Evolutionary conservation across 1,140 invertebrate species (phyloP).

Genomic region (Pectinophora gossypiella): DNA sequence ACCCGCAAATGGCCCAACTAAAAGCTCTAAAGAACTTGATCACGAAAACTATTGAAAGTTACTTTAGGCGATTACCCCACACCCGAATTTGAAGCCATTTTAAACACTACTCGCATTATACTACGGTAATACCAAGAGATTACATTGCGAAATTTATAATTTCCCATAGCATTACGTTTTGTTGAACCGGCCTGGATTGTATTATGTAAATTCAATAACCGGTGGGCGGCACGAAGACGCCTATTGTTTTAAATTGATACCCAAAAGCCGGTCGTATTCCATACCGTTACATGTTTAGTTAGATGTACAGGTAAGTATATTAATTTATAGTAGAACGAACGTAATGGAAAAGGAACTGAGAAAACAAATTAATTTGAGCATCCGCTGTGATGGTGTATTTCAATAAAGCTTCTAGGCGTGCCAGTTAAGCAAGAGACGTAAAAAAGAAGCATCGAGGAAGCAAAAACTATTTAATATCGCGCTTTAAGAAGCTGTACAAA

Average conservation of each 20-base stretch:
- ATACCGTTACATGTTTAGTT: too few species aligned
- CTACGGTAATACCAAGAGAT: constrained; percentile 51
- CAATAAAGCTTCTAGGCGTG: constrained; percentile 2
- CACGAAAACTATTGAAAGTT: constrained; percentile 68
- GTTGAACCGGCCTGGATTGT: constrained; percentile 33
- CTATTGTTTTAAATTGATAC: constrained; percentile 33
- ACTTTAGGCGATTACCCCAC: constrained; percentile 49
- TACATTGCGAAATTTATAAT: constrained; percentile 55
- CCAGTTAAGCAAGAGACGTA: constrained; percentile 15
- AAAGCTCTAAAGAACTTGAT: constrained; percentile 32
- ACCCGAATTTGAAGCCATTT: constrained; percentile 40
- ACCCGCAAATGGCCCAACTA: constrained; percentile 28
- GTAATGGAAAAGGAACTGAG: not conserved
- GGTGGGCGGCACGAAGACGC: constrained; percentile 18
- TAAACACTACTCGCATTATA: constrained; percentile 14
- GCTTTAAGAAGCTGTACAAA: constrained; percentile 52
- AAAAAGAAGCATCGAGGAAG: constrained; percentile 50
- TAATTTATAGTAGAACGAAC: not conserved
- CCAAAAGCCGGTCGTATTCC: too few species aligned
- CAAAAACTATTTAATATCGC: constrained; percentile 71
- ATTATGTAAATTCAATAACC: constrained; percentile 54
- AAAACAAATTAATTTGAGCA: not conserved
- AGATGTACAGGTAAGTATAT: too few species aligned
- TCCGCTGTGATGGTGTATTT: not conserved
- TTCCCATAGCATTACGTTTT: constrained; percentile 40